Evolutionary conservation across 1,140 invertebrate species (phyloP), one percentile per base, ranked within the genome.

Genomic region (Brachionus koreanus): DNA sequence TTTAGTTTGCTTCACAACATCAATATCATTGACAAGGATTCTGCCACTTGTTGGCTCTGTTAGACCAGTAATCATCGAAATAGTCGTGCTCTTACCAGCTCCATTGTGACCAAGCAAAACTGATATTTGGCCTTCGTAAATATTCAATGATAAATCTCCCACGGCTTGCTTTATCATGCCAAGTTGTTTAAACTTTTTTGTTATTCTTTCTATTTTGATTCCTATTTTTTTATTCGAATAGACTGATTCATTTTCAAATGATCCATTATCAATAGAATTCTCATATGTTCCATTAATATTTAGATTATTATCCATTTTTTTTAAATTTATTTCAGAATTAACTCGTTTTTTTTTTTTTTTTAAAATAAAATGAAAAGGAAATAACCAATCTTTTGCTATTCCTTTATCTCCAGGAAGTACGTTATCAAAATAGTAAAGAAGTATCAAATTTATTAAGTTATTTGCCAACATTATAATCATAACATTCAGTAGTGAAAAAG

Each of bases 1-100:
- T 5, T 87, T 84, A 46, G 90, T 88, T 74, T 90, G 85, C 6
- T 84, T 89, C 43, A 87, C 85, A 46, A 93, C 90, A 85, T 92
- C 91, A 85, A 91, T 91, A 16, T 92, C 93, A 84, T 92, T 91
- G 2, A 95, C 88, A 42, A 88, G 85, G 3, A 93, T 92, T n/a
- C 90, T 91, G 1, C 93, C 93, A 67, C 87, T 89, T 0, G 91
- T 91, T 19, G 93, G 91, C 2, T 91, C 89, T 35, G 92, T 89
- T 85, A 94, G 91, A 29, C 93, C 93, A 83, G 93, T 94, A 3
- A 95, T 88, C 89, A 95, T 94, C 2, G 91, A 87, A 82, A 88
- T 87, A 1, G 87, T 87, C 7, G 87, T 88, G 25, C 86, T 87
- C 77, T 88, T 88, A 3, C 94, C 94, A 79, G 94, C 93, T 29